phyloP scores from a whole-genome alignment of 2,888 invertebrate genomes.

The Neoaliturus tenellus region DNA sequence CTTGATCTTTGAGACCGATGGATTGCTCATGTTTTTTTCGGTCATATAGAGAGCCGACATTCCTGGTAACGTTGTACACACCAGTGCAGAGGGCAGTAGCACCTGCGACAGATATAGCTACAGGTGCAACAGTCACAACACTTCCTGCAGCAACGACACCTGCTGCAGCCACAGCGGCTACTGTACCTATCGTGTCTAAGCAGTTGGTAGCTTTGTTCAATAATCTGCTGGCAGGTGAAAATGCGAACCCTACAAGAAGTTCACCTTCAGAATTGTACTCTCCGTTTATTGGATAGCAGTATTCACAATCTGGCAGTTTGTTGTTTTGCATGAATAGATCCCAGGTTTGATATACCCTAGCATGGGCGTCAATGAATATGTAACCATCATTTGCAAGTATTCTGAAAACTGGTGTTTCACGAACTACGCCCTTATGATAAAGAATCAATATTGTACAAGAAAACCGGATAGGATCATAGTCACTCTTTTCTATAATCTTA shows the following conservation, averaged over 20 bases:
- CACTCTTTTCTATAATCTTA: constrained; percentile 37
- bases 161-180: constrained; percentile 4
- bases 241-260: not conserved
- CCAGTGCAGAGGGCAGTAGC: constrained; percentile 30
- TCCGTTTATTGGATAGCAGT: constrained; percentile 32
- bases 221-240: constrained; percentile 33
- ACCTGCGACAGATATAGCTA: constrained; percentile 4
- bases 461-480: constrained; percentile 35
- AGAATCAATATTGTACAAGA: constrained; percentile 46
- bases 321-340: constrained; percentile 37
- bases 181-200: constrained; percentile 15
- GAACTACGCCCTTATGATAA: not conserved
- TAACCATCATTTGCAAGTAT: not conserved
- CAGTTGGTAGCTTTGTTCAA: constrained; percentile 26
- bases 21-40: constrained; percentile 37
- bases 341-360: constrained; percentile 37
- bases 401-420: constrained; percentile 41
- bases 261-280: not conserved
- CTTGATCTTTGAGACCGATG: constrained; percentile 12
- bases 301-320: constrained; percentile 41
- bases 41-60: constrained; percentile 9
- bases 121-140: constrained; percentile 21
- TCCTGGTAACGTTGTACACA: constrained; percentile 5
- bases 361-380: constrained; percentile 38
- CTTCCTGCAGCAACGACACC: constrained; percentile 14